Evolutionary conservation across 2,888 invertebrate species (phyloP).

Genomic region (Drepanosiphum platanoidis): DNA sequence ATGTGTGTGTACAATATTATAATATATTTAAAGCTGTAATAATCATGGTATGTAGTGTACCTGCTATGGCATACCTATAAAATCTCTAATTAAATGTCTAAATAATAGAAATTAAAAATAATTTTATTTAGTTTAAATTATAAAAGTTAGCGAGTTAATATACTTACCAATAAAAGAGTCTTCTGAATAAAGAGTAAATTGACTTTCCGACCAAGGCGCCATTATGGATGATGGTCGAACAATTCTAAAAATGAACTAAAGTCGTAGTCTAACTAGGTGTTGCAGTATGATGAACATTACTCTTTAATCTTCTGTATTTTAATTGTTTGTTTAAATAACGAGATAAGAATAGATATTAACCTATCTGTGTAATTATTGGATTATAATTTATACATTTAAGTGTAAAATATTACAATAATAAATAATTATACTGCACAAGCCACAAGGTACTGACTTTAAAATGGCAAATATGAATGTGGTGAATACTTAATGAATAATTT

Average conservation of each 20-base stretch:
- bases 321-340: constrained; percentile 43
- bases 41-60: no score
- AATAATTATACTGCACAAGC: constrained; percentile 19
- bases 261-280: background rate
- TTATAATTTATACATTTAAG: constrained; percentile 24
- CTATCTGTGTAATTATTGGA: constrained; percentile 44
- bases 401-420: constrained; percentile 11
- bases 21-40: no score
- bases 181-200: constrained; percentile 47
- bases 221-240: no score
- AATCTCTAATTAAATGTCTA: no score
- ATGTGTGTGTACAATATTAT: no score
- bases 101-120: no score
- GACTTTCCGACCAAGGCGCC: constrained; percentile 49
- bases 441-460: no score
- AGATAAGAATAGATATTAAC: constrained; percentile 50
- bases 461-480: no score
- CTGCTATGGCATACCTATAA: no score
- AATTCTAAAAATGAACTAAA: constrained; percentile 46
- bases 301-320: constrained; percentile 33
- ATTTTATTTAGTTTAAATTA: no score
- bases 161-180: constrained; percentile 58
- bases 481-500: no score
- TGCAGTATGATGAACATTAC: constrained; percentile 28
- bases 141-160: no score